These are phyloP conservation scores for Galerucella pusilla DNA, from an alignment of 2,888 invertebrate species.

Conservation along the genomic window DNA sequence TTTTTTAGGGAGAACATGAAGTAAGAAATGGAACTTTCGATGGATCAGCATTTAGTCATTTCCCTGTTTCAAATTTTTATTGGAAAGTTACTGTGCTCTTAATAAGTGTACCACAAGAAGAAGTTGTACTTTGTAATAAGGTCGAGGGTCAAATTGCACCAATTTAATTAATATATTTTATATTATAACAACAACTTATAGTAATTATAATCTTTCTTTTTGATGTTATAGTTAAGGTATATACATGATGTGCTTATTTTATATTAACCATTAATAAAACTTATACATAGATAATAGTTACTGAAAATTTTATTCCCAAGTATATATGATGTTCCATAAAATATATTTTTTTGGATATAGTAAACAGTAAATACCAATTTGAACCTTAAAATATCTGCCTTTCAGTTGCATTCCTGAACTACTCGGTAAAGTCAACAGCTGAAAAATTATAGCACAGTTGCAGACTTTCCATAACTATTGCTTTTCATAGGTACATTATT, in stretches of 20 bases:
- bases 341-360: no score
- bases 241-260: not conserved
- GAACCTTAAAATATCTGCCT: no score
- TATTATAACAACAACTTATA: not conserved
- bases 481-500: no score
- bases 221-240: not conserved
- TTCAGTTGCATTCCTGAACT: no score
- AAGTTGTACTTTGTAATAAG: constrained; percentile 47
- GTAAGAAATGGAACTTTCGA: constrained; percentile 55
- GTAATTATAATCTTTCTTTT: not conserved
- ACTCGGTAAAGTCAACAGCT: no score
- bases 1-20: constrained; percentile 48
- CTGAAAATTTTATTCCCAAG: no score
- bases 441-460: no score
- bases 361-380: no score
- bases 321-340: no score
- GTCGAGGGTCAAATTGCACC: constrained; percentile 52
- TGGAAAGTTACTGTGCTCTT: constrained; percentile 51
- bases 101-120: constrained; percentile 41
- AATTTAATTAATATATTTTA: constrained; percentile 32
- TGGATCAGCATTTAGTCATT: constrained; percentile 48
- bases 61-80: constrained; percentile 54
- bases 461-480: no score
- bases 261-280: no score
- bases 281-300: no score